Percentiles rank a stretch among this genome's conserved stretches.
Conservation (phyloP, 2,888 invertebrate species). For the Cordylochernes scorpioides region DNA sequence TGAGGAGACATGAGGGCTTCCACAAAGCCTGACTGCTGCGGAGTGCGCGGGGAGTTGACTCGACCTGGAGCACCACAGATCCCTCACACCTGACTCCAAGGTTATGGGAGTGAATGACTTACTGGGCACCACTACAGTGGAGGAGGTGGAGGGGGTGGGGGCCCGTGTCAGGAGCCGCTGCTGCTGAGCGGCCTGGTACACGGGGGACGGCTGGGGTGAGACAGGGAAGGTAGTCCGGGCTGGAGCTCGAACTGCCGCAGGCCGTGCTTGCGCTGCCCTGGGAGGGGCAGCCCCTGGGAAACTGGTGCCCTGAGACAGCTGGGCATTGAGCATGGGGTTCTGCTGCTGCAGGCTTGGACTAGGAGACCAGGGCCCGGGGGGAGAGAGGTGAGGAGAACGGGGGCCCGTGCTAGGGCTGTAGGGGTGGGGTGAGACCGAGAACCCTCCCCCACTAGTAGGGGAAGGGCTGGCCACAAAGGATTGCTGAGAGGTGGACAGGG, state of each 20-base stretch:
- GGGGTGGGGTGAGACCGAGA: too few species aligned
- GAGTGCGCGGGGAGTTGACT: constrained; percentile 16
- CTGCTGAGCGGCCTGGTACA: too few species aligned
- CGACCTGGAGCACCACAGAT: too few species aligned
- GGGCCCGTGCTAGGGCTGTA: constrained; percentile 4
- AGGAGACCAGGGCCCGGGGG: constrained; percentile 13
- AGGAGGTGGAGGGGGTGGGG: background rate
- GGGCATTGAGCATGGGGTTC: constrained; percentile 67
- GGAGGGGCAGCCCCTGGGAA: background rate
- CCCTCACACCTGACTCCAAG: too few species aligned
- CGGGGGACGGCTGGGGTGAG: too few species aligned
- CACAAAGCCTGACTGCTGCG: constrained; percentile 7
- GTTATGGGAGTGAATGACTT: constrained; percentile 1
- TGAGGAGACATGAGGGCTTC: constrained; percentile 9
- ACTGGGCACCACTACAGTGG: constrained; percentile 11
- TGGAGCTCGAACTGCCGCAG: too few species aligned
- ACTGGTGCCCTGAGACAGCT: constrained; percentile 36
- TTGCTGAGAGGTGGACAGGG: constrained; percentile 9
- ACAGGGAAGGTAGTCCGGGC: too few species aligned
- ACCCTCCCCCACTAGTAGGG: too few species aligned
- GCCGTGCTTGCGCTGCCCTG: too few species aligned
- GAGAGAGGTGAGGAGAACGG: constrained; percentile 14
- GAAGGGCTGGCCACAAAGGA: constrained; percentile 8
- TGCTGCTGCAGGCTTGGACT: constrained; percentile 24
- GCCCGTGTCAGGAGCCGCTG: background rate